Evolutionary conservation across 2,888 invertebrate genomes (phyloP).

Genomic region (Ypsolopha sequella): DNA sequence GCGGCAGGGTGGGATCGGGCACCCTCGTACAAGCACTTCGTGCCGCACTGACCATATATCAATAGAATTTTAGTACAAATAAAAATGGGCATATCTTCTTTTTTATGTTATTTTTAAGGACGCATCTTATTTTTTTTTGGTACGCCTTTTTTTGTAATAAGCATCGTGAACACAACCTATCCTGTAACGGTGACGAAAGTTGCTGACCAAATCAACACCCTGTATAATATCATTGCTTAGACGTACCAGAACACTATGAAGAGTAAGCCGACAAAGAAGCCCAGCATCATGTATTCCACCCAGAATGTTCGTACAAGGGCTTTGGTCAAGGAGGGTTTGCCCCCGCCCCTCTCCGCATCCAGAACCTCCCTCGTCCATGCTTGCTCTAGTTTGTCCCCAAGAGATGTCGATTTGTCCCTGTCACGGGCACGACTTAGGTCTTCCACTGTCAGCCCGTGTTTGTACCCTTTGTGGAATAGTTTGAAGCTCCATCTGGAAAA

Average conservation of each 20-base stretch:
- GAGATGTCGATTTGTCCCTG: slow-evolving; percentile 73
- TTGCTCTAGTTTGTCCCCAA: slow-evolving; percentile 76
- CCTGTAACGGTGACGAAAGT: too few relatives aligned
- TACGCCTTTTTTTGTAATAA: too few relatives aligned
- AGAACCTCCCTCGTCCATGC: slow-evolving; percentile 74
- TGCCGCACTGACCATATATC: too few relatives aligned
- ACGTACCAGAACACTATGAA: slow-evolving; percentile 71
- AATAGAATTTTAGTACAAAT: too few relatives aligned
- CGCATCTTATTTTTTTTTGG: too few relatives aligned
- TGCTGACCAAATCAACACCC: too few relatives aligned
- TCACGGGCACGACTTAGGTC: slow-evolving; percentile 75
- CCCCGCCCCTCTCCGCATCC: slow-evolving; percentile 50
- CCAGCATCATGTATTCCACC: slow-evolving; percentile 71
- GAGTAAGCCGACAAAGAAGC: slow-evolving; percentile 67
- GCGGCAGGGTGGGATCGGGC: too few relatives aligned
- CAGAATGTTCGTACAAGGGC: slow-evolving; percentile 74
- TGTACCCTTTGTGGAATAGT: slow-evolving; percentile 74
- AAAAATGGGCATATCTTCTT: too few relatives aligned
- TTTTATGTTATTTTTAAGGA: too few relatives aligned
- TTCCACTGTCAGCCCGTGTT: slow-evolving; percentile 72
- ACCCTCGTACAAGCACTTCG: too few relatives aligned
- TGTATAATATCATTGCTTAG: too few relatives aligned
- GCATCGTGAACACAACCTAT: too few relatives aligned
- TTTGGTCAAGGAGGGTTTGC: slow-evolving; percentile 70
- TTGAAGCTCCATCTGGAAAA: slow-evolving; percentile 75